phyloP scores from a whole-genome alignment of 1,140 invertebrate genomes.

The Aphidius gifuensis region DNA sequence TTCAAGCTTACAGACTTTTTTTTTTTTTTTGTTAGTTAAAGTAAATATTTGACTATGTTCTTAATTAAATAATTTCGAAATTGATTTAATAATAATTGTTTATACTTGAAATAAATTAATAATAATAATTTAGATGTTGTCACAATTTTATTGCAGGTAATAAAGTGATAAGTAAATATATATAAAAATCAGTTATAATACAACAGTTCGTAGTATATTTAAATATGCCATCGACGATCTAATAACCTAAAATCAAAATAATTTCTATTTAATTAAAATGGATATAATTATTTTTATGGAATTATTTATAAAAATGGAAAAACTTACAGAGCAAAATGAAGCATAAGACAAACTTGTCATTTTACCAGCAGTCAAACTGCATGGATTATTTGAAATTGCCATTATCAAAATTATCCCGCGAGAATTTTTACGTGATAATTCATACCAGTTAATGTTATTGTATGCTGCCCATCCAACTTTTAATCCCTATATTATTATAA shows the following conservation, averaged over 20 bases:
- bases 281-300: not conserved
- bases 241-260: slow-evolving; percentile 12
- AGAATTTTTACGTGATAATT: slow-evolving; percentile 21
- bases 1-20: no score
- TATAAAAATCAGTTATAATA: no score
- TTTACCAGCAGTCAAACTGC: slow-evolving; percentile 26
- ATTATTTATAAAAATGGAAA: not conserved
- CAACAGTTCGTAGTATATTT: slow-evolving; percentile 2
- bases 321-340: slow-evolving; percentile 30
- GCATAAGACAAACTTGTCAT: slow-evolving; percentile 26
- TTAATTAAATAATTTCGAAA: no score
- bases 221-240: slow-evolving; percentile 16
- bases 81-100: no score
- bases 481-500: slow-evolving; percentile 3
- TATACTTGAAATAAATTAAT: no score
- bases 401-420: slow-evolving; percentile 29
- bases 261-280: no score
- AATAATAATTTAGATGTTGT: no score
- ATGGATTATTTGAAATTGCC: slow-evolving; percentile 23
- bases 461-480: slow-evolving; percentile 11
- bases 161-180: no score
- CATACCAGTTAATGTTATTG: slow-evolving; percentile 26
- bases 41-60: no score
- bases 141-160: no score
- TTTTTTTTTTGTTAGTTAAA: no score